phyloP scores from a whole-genome alignment of 2,888 invertebrate genomes.

The Pyrochroa serraticornis region DNA sequence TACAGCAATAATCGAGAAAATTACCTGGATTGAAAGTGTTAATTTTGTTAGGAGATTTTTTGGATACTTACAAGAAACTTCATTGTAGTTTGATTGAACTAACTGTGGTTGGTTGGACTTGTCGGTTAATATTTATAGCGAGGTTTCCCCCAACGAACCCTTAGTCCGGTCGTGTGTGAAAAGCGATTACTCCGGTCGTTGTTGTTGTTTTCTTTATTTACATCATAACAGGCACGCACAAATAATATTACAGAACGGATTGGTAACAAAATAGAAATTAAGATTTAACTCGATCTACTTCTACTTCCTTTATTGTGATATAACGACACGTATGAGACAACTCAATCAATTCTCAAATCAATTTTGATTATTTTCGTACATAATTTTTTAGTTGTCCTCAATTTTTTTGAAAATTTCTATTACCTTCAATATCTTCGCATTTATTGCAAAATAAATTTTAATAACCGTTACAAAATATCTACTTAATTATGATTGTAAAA shows the following conservation, averaged over 20 bases:
- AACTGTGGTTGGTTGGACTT: slow-evolving; percentile 16
- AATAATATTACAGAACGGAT: slow-evolving; percentile 6
- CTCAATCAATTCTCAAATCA: too few species aligned
- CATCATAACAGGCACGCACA: slow-evolving; percentile 3
- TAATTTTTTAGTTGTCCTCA: too few species aligned
- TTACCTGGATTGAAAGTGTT: slow-evolving; percentile 6
- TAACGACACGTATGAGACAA: slow-evolving; percentile 10
- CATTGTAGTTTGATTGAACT: slow-evolving; percentile 27
- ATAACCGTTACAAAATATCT: too few species aligned
- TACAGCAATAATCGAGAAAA: slow-evolving; percentile 9
- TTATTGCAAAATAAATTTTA: too few species aligned
- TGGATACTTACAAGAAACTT: slow-evolving; percentile 35
- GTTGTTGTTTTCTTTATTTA: slow-evolving; percentile 4
- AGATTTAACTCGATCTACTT: slow-evolving; percentile 8
- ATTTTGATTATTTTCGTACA: too few species aligned
- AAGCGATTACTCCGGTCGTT: slow-evolving; percentile 26
- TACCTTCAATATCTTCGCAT: too few species aligned
- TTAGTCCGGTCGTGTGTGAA: slow-evolving; percentile 32
- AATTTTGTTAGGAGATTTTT: background rate
- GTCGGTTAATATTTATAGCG: slow-evolving; percentile 29
- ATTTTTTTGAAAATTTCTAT: too few species aligned
- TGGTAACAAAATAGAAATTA: slow-evolving; percentile 19
- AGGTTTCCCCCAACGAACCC: slow-evolving; percentile 32
- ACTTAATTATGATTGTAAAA: too few species aligned
- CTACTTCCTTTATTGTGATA: slow-evolving; percentile 25